Conservation (phyloP, 2,113 vertebrate genomes). For the Gadus chalcogrammus region DNA sequence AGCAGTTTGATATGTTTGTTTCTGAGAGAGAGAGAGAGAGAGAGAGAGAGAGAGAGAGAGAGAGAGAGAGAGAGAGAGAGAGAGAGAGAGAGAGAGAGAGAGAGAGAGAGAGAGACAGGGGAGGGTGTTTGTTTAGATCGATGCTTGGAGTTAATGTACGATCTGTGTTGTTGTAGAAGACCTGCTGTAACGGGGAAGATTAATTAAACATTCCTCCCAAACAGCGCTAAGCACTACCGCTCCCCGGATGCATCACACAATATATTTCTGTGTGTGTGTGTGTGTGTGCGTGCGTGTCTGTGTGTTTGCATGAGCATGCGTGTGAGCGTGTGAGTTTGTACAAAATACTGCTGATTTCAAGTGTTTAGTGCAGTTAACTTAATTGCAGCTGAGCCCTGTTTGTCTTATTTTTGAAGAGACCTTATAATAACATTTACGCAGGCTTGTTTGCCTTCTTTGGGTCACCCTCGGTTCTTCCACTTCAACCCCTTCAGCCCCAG, state of each 20-base stretch:
- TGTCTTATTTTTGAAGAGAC: not conserved
- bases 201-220: constrained; percentile 8
- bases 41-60: no score
- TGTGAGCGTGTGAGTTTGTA: constrained; percentile 1
- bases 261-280: not conserved
- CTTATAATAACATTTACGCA: no score
- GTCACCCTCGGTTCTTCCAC: not conserved
- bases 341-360: no score
- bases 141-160: constrained; percentile 3
- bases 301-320: no score
- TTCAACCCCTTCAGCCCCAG: not conserved
- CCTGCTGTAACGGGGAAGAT: not conserved
- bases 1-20: no score
- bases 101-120: no score
- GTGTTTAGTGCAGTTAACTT: not conserved
- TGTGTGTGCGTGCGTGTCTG: no score
- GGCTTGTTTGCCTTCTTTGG: no score
- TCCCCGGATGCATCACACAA: constrained; percentile 4
- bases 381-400: not conserved
- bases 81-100: no score
- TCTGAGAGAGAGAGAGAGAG: no score
- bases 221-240: not conserved
- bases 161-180: constrained; percentile 5
- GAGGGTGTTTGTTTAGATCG: not conserved
- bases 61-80: no score